A percentile compares a stretch with the other conserved stretches of the same genome.
phyloP scores from a whole-genome alignment of 2,113 vertebrate genomes.

The Procapra przewalskii region DNA sequence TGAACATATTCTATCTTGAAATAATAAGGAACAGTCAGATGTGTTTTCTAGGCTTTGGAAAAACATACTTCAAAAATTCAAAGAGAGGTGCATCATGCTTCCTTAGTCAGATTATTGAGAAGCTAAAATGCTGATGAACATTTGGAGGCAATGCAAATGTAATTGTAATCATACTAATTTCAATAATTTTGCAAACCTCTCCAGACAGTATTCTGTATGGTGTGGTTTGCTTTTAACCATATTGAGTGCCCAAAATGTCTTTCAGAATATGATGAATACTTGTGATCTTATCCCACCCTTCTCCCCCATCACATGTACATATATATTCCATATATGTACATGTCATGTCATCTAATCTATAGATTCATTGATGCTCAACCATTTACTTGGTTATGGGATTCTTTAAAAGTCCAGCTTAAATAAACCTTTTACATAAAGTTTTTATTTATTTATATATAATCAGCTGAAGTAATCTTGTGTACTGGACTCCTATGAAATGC shows the following conservation, averaged over 20 bases:
- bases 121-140: slow-evolving; percentile 2
- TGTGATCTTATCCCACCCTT: background rate
- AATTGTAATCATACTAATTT: background rate
- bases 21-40: background rate
- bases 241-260: background rate
- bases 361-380: background rate
- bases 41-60: slow-evolving; percentile 10
- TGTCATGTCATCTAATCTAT: background rate
- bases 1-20: slow-evolving; percentile 14
- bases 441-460: background rate
- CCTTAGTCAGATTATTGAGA: background rate
- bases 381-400: background rate
- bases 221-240: background rate
- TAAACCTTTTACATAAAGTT: background rate
- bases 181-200: background rate
- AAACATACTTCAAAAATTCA: background rate
- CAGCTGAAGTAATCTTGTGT: background rate
- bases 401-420: slow-evolving; percentile 6
- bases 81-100: background rate
- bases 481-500: background rate
- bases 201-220: background rate
- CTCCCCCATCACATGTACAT: background rate
- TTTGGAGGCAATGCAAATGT: background rate
- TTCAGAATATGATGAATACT: background rate
- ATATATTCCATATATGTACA: background rate